These are phyloP conservation scores for Idaea aversata DNA, from an alignment of 2,888 invertebrate species.

Conservation along the genomic window DNA sequence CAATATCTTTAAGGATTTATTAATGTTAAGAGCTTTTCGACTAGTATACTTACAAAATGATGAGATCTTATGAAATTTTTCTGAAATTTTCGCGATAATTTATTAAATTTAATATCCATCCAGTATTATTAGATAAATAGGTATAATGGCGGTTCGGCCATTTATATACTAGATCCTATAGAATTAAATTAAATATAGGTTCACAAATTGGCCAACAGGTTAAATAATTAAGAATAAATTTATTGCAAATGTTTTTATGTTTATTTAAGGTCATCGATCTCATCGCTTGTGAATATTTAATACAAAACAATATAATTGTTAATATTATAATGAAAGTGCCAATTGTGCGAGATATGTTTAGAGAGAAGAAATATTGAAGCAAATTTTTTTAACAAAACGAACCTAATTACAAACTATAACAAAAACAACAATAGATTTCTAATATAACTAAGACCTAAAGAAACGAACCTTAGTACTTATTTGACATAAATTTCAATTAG, in stretches of 20 bases:
- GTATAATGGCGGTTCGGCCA: constrained; percentile 57
- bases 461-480: no score
- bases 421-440: background rate
- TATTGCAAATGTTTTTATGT: constrained; percentile 11
- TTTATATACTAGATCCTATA: constrained; percentile 63
- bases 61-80: constrained; percentile 74
- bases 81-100: constrained; percentile 72
- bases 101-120: constrained; percentile 76
- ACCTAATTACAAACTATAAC: background rate
- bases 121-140: constrained; percentile 78
- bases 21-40: constrained; percentile 76
- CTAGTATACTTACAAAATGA: constrained; percentile 72
- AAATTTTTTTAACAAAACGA: background rate
- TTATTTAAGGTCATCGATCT: constrained; percentile 34
- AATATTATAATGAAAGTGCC: background rate
- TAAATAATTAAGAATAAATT: constrained; percentile 23
- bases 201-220: constrained; percentile 56
- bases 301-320: background rate
- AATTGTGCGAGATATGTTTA: background rate
- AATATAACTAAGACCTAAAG: no score
- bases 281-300: constrained; percentile 36
- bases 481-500: no score
- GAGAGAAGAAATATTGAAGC: background rate
- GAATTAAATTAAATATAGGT: constrained; percentile 57
- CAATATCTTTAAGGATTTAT: constrained; percentile 34